phyloP scores from a whole-genome alignment of 2,888 invertebrate species.

The Polydrusus tereticollis region DNA sequence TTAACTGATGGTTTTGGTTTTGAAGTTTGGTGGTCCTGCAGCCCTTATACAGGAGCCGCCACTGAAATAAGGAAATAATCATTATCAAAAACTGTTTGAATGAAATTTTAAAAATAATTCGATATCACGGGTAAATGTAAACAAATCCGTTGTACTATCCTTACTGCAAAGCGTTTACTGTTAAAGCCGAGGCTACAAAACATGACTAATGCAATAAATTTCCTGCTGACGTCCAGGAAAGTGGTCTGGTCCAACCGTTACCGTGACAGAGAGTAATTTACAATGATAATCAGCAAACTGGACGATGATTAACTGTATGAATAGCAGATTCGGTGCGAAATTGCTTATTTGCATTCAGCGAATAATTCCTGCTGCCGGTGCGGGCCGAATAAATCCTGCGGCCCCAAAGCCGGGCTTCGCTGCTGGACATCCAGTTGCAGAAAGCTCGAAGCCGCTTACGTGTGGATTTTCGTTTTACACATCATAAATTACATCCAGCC shows the following conservation, averaged over 20 bases:
- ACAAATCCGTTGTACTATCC: too few species aligned
- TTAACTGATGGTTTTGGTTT: too few species aligned
- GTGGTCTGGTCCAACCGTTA: slow-evolving; percentile 36
- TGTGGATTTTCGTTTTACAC: slow-evolving; percentile 45
- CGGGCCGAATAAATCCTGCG: slow-evolving; percentile 46
- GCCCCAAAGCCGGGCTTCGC: slow-evolving; percentile 26
- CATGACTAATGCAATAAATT: slow-evolving; percentile 43
- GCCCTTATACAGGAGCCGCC: too few species aligned
- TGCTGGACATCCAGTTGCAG: slow-evolving; percentile 26
- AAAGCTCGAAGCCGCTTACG: slow-evolving; percentile 38
- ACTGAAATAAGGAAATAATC: too few species aligned
- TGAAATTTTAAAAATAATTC: too few species aligned
- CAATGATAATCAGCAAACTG: slow-evolving; percentile 67
- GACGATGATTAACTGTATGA: slow-evolving; percentile 68
- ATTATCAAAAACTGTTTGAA: too few species aligned
- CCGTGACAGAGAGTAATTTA: slow-evolving; percentile 63
- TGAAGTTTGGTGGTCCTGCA: too few species aligned
- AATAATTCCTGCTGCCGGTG: slow-evolving; percentile 47
- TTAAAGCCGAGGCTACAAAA: slow-evolving; percentile 26
- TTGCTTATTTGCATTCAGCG: slow-evolving; percentile 63
- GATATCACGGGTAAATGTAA: too few species aligned
- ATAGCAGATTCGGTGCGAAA: slow-evolving; percentile 67
- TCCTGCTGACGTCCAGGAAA: slow-evolving; percentile 43
- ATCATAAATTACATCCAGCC: slow-evolving; percentile 31
- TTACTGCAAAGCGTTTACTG: background rate